These are phyloP conservation scores for Pantherophis alleghaniensis DNA, from an alignment of 2,797 vertebrate species.

Conservation along the genomic window DNA sequence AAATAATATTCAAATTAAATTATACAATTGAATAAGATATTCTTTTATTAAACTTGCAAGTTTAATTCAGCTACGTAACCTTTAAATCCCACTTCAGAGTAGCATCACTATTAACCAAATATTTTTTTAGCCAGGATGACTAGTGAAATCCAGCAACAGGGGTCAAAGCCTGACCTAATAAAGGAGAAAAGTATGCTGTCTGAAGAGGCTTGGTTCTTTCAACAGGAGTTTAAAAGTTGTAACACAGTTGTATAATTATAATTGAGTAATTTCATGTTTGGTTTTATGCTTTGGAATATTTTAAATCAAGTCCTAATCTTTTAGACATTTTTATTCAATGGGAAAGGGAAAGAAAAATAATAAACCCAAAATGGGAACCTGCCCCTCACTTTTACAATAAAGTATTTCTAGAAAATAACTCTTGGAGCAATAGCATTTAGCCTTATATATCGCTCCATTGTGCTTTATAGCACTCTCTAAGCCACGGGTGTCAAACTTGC, in stretches of 20 bases:
- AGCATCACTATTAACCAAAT: background rate
- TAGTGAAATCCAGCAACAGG: background rate
- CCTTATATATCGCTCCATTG: background rate
- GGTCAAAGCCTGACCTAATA: background rate
- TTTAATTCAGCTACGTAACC: background rate
- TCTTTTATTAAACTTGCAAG: background rate
- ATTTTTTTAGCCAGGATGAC: background rate
- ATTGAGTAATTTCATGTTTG: constrained; percentile 2
- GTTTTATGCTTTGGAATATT: background rate
- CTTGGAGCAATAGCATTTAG: background rate
- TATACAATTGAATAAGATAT: background rate
- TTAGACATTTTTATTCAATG: background rate
- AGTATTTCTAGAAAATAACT: background rate
- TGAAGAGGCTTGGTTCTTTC: background rate
- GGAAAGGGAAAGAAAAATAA: background rate
- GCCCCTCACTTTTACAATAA: background rate
- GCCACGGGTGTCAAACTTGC: background rate
- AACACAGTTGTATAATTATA: background rate
- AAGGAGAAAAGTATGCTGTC: background rate
- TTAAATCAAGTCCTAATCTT: background rate
- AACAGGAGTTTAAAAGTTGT: background rate
- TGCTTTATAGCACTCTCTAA: background rate
- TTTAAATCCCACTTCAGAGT: background rate
- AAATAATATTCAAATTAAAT: background rate
- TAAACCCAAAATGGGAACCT: background rate